These are phyloP conservation scores for Numenius phaeopus DNA, from an alignment of 2,797 vertebrate genomes.

Conservation along the genomic window DNA sequence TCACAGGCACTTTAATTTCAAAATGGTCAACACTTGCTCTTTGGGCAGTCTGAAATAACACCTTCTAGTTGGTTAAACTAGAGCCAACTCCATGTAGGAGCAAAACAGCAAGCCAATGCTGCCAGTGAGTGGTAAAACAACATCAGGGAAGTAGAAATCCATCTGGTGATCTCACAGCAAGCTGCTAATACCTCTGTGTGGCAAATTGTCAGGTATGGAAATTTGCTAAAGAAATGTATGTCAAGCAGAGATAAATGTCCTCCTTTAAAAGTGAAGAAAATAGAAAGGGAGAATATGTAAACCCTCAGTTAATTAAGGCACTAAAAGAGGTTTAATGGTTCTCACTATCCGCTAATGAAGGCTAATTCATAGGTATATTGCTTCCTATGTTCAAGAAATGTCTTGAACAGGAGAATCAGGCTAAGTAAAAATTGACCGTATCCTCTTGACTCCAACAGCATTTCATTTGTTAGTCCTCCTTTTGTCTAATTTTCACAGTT, in stretches of 20 bases:
- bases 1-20: neutral
- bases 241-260: conserved; percentile 55
- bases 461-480: neutral
- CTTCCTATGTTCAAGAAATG: neutral
- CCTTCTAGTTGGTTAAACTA: neutral
- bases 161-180: neutral
- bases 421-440: conserved; percentile 16
- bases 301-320: conserved; percentile 12
- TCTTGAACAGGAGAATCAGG: conserved; percentile 2
- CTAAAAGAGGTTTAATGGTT: conserved; percentile 37
- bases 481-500: neutral
- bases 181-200: neutral
- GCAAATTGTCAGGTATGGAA: neutral
- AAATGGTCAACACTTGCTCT: neutral
- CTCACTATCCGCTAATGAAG: conserved; percentile 9
- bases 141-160: neutral
- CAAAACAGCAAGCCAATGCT: neutral
- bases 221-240: conserved; percentile 37
- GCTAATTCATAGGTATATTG: conserved; percentile 25
- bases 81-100: neutral
- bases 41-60: neutral
- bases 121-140: neutral
- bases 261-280: conserved; percentile 15
- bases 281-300: neutral
- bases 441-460: neutral